Conservation (phyloP, 2,888 invertebrate species). For the Lepidocyrtinus sp. region DNA sequence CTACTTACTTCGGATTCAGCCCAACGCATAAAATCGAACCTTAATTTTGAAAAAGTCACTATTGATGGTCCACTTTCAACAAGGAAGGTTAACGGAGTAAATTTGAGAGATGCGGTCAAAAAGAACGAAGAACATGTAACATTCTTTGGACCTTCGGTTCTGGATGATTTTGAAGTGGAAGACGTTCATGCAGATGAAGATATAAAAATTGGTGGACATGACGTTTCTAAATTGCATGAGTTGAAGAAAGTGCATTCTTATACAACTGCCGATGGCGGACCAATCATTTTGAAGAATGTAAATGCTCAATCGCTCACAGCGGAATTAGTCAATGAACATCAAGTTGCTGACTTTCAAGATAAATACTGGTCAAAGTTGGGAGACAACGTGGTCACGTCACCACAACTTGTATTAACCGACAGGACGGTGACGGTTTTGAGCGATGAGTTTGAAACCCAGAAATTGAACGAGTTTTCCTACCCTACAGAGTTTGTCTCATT, state of each 20-base stretch:
- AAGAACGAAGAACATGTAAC: conserved; percentile 23
- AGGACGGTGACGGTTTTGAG: conserved; percentile 24
- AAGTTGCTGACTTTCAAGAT: conserved; percentile 30
- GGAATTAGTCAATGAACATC: conserved; percentile 29
- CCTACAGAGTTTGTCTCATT: conserved; percentile 45
- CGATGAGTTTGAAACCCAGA: conserved; percentile 43
- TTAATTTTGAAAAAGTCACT: conserved; percentile 23
- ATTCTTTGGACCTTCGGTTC: conserved; percentile 52
- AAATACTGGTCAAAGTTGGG: conserved; percentile 52
- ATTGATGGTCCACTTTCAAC: conserved; percentile 23
- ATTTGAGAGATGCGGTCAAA: conserved; percentile 41
- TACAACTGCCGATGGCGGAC: conserved; percentile 18
- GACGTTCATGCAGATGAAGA: conserved; percentile 40
- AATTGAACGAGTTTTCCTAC: conserved; percentile 44
- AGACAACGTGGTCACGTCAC: conserved; percentile 36
- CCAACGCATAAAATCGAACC: conserved; percentile 39
- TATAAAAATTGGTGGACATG: conserved; percentile 41
- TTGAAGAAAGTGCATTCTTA: conserved; percentile 55
- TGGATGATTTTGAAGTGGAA: conserved; percentile 48
- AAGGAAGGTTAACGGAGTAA: conserved; percentile 26
- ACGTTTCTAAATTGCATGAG: conserved; percentile 48
- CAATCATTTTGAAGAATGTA: conserved; percentile 21
- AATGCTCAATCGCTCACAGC: conserved; percentile 17
- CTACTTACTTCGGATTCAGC: conserved; percentile 27
- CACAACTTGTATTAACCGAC: conserved; percentile 36